These are phyloP conservation scores for Sarcophaga peregrina DNA, from an alignment of 1,140 invertebrate genomes.

Conservation along the genomic window DNA sequence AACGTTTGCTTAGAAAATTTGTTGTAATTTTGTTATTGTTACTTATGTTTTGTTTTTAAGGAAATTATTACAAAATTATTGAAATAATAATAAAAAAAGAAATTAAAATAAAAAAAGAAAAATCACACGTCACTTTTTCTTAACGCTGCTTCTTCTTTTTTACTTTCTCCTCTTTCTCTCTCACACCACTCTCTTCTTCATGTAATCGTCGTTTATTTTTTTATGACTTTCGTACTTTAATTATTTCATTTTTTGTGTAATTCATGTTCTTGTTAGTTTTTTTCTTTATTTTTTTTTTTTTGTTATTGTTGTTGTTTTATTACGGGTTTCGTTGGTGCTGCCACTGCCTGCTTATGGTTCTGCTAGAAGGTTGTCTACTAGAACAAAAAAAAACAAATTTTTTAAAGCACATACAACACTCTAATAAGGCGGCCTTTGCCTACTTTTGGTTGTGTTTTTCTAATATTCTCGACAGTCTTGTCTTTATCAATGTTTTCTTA, in stretches of 20 bases:
- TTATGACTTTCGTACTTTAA: slow-evolving; percentile 17
- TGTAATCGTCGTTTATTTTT: background rate
- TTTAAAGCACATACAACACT: background rate
- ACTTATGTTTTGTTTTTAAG: background rate
- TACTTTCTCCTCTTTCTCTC: background rate
- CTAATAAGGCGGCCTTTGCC: slow-evolving; percentile 9
- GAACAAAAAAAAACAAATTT: background rate
- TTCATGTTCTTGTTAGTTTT: slow-evolving; percentile 24
- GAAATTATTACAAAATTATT: slow-evolving; percentile 9
- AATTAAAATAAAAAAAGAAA: slow-evolving; percentile 5
- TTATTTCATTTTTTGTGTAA: slow-evolving; percentile 24
- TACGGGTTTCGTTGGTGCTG: background rate
- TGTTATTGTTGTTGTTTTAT: background rate
- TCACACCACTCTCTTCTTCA: no score
- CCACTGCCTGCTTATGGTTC: background rate
- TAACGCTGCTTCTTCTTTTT: background rate
- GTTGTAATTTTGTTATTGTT: background rate
- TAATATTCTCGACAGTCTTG: background rate
- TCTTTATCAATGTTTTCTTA: background rate
- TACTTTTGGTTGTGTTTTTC: slow-evolving; percentile 12
- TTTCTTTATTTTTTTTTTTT: no score
- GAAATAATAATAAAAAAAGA: background rate
- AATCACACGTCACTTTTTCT: slow-evolving; percentile 32
- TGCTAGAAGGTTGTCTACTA: background rate
- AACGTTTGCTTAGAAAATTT: background rate